phyloP scores from a whole-genome alignment of 2,888 invertebrate species.

The Harpalus rufipes region DNA sequence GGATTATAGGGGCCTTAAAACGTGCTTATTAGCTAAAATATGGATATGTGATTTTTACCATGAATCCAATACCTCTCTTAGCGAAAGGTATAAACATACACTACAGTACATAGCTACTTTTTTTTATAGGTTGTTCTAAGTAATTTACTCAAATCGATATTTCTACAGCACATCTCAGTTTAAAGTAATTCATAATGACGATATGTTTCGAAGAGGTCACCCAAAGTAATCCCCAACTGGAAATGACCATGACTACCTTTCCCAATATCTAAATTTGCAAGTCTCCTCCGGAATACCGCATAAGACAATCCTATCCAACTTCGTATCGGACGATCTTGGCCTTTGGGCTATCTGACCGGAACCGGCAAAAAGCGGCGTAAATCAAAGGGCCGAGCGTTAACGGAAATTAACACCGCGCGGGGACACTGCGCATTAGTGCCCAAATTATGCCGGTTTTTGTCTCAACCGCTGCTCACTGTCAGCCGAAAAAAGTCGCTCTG shows the following conservation, averaged over 20 bases:
- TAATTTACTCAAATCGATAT: no score
- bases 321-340: neutral
- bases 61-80: no score
- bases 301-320: conserved; percentile 17
- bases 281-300: neutral
- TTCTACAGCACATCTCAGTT: no score
- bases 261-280: conserved; percentile 6
- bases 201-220: no score
- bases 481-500: conserved; percentile 17
- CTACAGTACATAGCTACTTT: no score
- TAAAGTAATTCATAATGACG: no score
- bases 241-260: neutral
- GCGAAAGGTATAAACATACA: no score
- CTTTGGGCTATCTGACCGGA: conserved; percentile 35
- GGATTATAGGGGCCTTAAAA: no score
- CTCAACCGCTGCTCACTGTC: conserved; percentile 22
- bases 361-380: conserved; percentile 61
- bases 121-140: no score
- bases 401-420: conserved; percentile 63
- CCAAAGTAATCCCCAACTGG: neutral
- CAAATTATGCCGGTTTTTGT: conserved; percentile 62
- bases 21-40: no score
- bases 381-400: conserved; percentile 58
- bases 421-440: conserved; percentile 52
- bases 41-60: no score